Percentiles rank a stretch among this genome's conserved stretches.
Conservation (phyloP, 1,140 invertebrate species). For the Rhizoglyphus robini region DNA sequence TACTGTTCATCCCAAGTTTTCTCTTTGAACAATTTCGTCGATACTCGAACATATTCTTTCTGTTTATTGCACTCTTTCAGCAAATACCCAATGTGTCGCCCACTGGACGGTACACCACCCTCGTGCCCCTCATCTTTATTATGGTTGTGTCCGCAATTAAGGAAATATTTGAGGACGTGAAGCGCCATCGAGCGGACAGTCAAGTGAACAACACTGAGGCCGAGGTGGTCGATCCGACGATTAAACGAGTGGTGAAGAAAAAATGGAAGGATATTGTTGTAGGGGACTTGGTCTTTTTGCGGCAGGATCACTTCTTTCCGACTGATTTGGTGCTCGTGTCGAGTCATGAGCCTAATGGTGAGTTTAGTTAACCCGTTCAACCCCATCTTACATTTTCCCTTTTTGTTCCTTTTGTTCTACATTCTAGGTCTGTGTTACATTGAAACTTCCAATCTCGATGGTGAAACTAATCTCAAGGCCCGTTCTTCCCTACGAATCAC, state of each 20-base stretch:
- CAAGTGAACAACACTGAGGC: constrained; percentile 76
- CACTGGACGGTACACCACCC: constrained; percentile 82
- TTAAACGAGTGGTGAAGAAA: constrained; percentile 23
- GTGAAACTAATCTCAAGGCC: constrained; percentile 97
- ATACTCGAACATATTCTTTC: constrained; percentile 93
- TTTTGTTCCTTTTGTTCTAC: constrained; percentile 36
- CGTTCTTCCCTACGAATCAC: constrained; percentile 45
- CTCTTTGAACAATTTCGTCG: constrained; percentile 90
- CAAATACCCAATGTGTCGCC: constrained; percentile 96
- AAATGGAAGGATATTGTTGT: constrained; percentile 47
- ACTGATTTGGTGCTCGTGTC: constrained; percentile 78
- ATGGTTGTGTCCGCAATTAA: constrained; percentile 82
- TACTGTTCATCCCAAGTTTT: constrained; percentile 80
- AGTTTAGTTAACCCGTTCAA: neutral
- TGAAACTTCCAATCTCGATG: constrained; percentile 98
- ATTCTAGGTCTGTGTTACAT: constrained; percentile 90
- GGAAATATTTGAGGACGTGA: constrained; percentile 89
- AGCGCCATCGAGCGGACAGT: constrained; percentile 82
- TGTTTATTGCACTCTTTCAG: constrained; percentile 68
- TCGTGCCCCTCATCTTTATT: constrained; percentile 87
- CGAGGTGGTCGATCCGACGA: constrained; percentile 32
- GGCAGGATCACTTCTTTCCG: constrained; percentile 72
- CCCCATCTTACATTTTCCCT: neutral
- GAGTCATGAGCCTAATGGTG: constrained; percentile 38
- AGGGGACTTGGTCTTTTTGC: constrained; percentile 78